Evolutionary conservation across 2,888 invertebrate species (phyloP).

Genomic region (Epinotia demarniana): DNA sequence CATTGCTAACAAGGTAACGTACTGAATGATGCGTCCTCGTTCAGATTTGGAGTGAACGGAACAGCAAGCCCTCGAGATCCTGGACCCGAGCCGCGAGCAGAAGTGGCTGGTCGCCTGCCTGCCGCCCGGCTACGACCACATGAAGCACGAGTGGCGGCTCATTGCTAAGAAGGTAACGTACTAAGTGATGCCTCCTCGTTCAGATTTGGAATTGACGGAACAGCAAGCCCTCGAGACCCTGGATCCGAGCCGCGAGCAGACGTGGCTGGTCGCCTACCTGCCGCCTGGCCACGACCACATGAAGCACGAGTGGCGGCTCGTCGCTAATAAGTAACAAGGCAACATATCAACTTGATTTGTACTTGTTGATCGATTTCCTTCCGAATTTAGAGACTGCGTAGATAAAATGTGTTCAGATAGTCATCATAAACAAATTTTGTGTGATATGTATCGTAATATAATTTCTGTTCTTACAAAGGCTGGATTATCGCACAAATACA

Average conservation of each 20-base stretch:
- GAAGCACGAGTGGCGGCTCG: conserved; percentile 64
- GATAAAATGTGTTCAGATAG: too few species aligned
- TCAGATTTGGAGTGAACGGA: too few species aligned
- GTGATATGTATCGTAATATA: too few species aligned
- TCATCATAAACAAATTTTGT: too few species aligned
- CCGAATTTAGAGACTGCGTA: too few species aligned
- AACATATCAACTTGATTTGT: too few species aligned
- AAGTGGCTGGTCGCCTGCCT: conserved; percentile 73
- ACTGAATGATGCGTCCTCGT: too few species aligned
- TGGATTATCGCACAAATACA: too few species aligned
- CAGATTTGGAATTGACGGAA: too few species aligned
- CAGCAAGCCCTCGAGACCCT: conserved; percentile 58
- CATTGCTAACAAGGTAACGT: conserved; percentile 66
- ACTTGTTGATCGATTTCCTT: too few species aligned
- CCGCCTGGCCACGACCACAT: conserved; percentile 65
- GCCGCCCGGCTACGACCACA: conserved; percentile 62
- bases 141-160: conserved; percentile 65
- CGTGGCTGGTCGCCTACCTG: conserved; percentile 73
- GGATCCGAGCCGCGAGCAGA: conserved; percentile 61
- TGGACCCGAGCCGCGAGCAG: conserved; percentile 63
- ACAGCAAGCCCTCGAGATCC: conserved; percentile 56
- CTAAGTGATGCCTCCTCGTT: too few species aligned
- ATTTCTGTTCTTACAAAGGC: too few species aligned
- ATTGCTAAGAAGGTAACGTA: conserved; percentile 66
- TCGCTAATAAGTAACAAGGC: conserved; percentile 64